Base-by-base conservation (phyloP, 2,113 vertebrate genomes). In the Vimba vimba region DNA sequence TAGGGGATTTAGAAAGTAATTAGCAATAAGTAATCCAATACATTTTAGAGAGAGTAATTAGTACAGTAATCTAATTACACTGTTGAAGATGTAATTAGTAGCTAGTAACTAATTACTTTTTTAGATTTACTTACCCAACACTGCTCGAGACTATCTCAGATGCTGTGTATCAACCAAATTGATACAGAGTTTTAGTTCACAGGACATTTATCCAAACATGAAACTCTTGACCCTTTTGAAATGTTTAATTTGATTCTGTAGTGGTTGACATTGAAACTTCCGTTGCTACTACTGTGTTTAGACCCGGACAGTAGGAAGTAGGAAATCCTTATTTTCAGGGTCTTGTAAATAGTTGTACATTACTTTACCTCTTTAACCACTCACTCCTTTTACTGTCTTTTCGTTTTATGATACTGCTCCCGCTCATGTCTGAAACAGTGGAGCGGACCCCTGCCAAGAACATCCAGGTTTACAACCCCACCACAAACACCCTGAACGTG, bases 381-480 rank as follows among this genome's bases (percentile, higher is more conserved):
- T 55, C 17, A 11, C n/a, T 45, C 82, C 71, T 76, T 82, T 88
- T 23, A 55, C 39, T 52, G 71, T 59, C 59, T 30, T 50, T 39
- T 36, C 0, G 55, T 81, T 77, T 59, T 77, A 36, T 47, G 82
- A 78, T 6, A n/a, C 30, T n/a, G n/a, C 73, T 76, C 73, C 23
- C 15, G 64, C 57, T 62, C 87, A 17, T 69, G 21, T 64, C 64
- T 86, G n/a, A 39, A 52, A 66, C 91, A 99, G 98, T 99, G 97
- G 95, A 93, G 69, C 95, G 97, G 84, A 96, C 95, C 88, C 93
- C 96, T 23, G 96, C 96, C 36, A 96, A 94, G 91, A 97, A 97
- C 79, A 92, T 99, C 87, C 94, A 96, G 80, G 95, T 99, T 87
- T 99, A 95, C 92, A 98, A 98, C 90, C 98, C 98, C 11, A 95